Evolutionary conservation across 2,888 invertebrate genomes (phyloP).

Genomic region (Syrista parreyssii): DNA sequence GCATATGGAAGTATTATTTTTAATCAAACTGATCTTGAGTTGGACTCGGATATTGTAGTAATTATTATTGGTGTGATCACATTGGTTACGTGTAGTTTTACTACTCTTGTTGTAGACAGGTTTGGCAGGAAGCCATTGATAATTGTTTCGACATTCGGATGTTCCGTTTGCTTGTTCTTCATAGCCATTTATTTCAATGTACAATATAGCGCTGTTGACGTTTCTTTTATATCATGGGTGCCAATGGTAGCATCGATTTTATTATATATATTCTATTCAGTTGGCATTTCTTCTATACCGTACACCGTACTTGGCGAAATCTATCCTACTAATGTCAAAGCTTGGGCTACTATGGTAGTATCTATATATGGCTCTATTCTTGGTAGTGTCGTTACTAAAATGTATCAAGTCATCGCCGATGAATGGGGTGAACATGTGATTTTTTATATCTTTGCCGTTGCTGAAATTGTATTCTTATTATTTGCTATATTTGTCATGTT

Average conservation of each 20-base stretch:
- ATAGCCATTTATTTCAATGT: conserved; percentile 19
- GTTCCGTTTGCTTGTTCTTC: conserved; percentile 2
- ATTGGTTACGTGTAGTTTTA: neutral
- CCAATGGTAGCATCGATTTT: conserved; percentile 15
- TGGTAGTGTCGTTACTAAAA: conserved; percentile 13
- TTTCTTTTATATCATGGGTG: neutral
- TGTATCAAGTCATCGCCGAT: conserved; percentile 18
- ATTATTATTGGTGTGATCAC: conserved; percentile 14
- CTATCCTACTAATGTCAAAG: conserved; percentile 29
- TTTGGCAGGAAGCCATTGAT: conserved; percentile 28
- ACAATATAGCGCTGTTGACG: neutral
- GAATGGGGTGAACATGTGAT: conserved; percentile 19
- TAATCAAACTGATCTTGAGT: fast-evolving
- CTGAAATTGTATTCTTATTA: conserved; percentile 9
- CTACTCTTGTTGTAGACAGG: conserved; percentile 19
- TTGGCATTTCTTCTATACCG: conserved; percentile 29
- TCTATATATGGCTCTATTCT: conserved; percentile 22
- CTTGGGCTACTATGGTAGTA: conserved; percentile 24
- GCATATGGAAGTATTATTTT: conserved; percentile 15
- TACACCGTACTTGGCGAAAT: conserved; percentile 29
- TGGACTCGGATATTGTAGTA: neutral
- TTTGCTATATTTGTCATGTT: conserved; percentile 23
- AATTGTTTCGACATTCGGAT: conserved; percentile 15
- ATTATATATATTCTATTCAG: neutral
- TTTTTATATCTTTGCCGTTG: conserved; percentile 25